Evolutionary conservation across 2,888 invertebrate species (phyloP), one percentile per base, ranked within the genome.

Genomic region (Hyalella azteca): DNA sequence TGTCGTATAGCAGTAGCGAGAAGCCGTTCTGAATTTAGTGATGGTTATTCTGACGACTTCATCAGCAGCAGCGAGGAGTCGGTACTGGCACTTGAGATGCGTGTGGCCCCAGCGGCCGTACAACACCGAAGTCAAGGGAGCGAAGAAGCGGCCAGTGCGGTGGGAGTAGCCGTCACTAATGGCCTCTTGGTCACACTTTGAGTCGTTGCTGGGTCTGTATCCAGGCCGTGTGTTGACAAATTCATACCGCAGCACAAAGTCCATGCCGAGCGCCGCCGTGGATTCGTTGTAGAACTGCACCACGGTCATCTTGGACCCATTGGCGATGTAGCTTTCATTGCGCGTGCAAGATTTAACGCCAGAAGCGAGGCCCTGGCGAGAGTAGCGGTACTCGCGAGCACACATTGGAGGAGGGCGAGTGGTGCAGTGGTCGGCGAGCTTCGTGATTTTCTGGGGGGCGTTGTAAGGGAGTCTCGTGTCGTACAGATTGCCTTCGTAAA

Each of bases 181-280:
- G 2, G 79, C 83, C 36, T 83, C 83, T 36, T 79, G 81, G 54
- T 83, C 83, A 66, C 83, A 83, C 39, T 83, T 81, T 32, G 81
- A 81, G 26, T 79, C 83, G 26, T 83, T 83, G 41, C 81, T 81
- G 11, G 83, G 81, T n/a, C 80, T 78, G 79, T 83, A 83, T 3
- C 83, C 83, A 19, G 83, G 83, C n/a, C 81, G 41, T 15, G 83
- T 83, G 54, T 83, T 83, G 36, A 83, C 83, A 41, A 83, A 83
- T 36, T 83, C 83, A 39, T 83, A 83, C 2, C 81, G 76, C 22
- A 83, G 78, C 32, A 83, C 76, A 48, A 83, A 83, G 41, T 83
- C 81, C 83, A 83, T 81, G 15, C 76, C 83, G 5, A 83, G 79
- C 36, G 83, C 83, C 40, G 83, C 83, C 3, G 83, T 83, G 19